Evolutionary conservation across 2,113 vertebrate species (phyloP).

Genomic region (Candoia aspera): DNA sequence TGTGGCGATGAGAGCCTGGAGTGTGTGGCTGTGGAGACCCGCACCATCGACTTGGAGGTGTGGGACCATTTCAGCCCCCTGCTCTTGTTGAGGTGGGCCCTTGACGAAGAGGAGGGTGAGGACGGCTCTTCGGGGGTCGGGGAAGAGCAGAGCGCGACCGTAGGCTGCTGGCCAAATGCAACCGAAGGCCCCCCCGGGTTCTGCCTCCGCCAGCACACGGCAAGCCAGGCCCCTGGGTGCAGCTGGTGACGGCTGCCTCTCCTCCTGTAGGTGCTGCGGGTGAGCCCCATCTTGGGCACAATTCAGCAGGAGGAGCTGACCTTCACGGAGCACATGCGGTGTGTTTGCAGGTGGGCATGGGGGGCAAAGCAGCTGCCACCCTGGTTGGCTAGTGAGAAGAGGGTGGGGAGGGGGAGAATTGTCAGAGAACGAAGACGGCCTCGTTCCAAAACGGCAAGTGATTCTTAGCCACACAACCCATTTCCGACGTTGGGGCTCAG

Average conservation of each 20-base stretch:
- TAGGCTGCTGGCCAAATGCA: not conserved
- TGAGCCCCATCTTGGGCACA: not conserved
- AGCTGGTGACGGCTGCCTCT: not conserved
- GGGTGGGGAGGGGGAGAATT: not conserved
- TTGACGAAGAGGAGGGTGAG: too few species aligned
- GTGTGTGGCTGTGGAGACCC: conserved; percentile 75
- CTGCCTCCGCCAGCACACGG: accelerated
- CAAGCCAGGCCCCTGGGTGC: not conserved
- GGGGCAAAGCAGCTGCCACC: too few species aligned
- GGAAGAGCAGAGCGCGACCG: not conserved
- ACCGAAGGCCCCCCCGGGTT: not conserved
- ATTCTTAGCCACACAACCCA: too few species aligned
- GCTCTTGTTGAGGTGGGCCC: too few species aligned
- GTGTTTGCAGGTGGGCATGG: conserved; percentile 3
- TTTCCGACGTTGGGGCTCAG: not conserved
- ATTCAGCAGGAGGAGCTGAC: not conserved
- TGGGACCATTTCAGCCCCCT: not conserved
- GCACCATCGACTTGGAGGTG: conserved; percentile 80
- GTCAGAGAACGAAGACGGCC: not conserved
- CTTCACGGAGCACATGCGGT: not conserved
- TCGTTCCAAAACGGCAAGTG: accelerated
- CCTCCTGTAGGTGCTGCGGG: not conserved
- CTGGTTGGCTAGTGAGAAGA: not conserved
- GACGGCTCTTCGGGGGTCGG: not conserved
- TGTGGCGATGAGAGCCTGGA: conserved; percentile 80